Evolutionary conservation across 2,797 vertebrate species (phyloP), one percentile per base, ranked within the genome.

Genomic region (Parambassis ranga): DNA sequence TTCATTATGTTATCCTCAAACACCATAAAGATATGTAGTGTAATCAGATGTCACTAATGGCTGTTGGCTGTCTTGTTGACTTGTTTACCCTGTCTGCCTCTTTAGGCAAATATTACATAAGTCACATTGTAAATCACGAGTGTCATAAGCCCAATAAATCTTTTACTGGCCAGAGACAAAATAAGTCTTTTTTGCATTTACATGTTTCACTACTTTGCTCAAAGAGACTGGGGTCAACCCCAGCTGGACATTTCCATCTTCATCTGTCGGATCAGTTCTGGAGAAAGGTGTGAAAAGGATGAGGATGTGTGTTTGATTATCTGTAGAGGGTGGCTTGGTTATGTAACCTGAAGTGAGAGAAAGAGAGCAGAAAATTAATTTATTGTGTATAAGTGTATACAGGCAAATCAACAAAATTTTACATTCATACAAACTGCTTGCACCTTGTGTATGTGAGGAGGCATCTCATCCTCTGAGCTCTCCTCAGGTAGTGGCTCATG

Each of bases 391-490:
- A n/a, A 57, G 13, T 27, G 7, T 15, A 51, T 2, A 35, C 1
- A 41, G 3, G n/a, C 7, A 58, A 20, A 53, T 4, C 24, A 30
- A 55, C 2, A 33, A 6, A 7, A 0, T 11, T 4, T 4, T 39
- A 3, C 7, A 43, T 10, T 16, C 10, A 49, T 16, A 23, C 18
- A 71, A 50, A 32, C 3, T 18, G 15, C 3, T 32, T 67, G 65
- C 78, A 97, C 96, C 94, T 96, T 97, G 72, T 98, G 97, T 65
- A 95, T 92, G 70, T 95, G 94, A 7, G 96, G 97, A 3, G 97
- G 96, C 57, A 97, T 87, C 74, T 99, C 96, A 1, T 99, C 96
- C 64, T 98, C 97, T 0, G 94, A 95, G 48, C 93, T 94, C 86
- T 98, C 98, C 86, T 98, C 97, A 2, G 94, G 96, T 33, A 98